Evolutionary conservation across 2,888 invertebrate genomes (phyloP).

Genomic region (Schizotus pectinicornis): DNA sequence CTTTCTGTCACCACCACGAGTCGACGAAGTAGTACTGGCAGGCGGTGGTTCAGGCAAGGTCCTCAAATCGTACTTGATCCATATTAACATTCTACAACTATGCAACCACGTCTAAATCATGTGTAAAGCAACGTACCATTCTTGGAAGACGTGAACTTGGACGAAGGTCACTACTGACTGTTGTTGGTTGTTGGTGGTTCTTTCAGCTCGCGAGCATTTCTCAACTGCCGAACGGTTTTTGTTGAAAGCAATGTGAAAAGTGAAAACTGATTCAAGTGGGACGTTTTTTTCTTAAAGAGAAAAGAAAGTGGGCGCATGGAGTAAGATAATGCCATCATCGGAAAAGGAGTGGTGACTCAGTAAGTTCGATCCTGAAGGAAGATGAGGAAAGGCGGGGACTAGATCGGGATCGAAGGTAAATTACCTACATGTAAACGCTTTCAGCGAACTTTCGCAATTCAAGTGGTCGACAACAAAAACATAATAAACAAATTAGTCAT

Average conservation of each 20-base stretch:
- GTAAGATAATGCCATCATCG: slow-evolving; percentile 26
- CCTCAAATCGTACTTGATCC: slow-evolving; percentile 40
- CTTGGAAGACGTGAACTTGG: slow-evolving; percentile 41
- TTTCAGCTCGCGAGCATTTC: not conserved
- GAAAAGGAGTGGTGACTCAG: slow-evolving; percentile 24
- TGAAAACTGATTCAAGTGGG: slow-evolving; percentile 29
- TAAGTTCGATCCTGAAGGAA: slow-evolving; percentile 10
- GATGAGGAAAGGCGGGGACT: slow-evolving; percentile 13
- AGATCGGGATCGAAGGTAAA: slow-evolving; percentile 11
- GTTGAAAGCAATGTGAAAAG: slow-evolving; percentile 18
- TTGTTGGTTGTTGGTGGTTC: slow-evolving; percentile 2
- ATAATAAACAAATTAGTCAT: slow-evolving; percentile 9
- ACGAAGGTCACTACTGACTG: slow-evolving; percentile 22
- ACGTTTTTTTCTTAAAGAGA: slow-evolving; percentile 23
- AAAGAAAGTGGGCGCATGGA: slow-evolving; percentile 28
- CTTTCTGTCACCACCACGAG: slow-evolving; percentile 17
- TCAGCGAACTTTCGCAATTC: not conserved
- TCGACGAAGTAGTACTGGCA: slow-evolving; percentile 14
- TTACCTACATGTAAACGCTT: slow-evolving; percentile 5
- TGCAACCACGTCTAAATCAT: slow-evolving; percentile 32
- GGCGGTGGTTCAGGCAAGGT: slow-evolving; percentile 35
- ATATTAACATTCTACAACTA: slow-evolving; percentile 37
- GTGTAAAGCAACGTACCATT: slow-evolving; percentile 29
- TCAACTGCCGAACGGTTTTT: slow-evolving; percentile 5
- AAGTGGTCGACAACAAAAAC: not conserved